phyloP scores from a whole-genome alignment of 2,797 vertebrate genomes.

The Sebastes jordani region DNA sequence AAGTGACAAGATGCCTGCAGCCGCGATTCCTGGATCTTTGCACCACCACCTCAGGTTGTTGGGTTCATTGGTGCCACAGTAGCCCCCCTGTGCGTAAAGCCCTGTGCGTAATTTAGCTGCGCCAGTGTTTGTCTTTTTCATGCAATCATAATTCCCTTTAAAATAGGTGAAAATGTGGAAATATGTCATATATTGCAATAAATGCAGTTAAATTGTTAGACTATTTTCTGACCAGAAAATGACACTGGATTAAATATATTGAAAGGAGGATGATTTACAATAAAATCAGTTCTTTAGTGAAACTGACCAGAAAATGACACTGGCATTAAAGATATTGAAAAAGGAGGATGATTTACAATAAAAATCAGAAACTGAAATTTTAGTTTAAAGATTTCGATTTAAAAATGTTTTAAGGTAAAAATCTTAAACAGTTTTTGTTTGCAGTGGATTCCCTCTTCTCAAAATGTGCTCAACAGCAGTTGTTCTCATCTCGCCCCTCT shows the following conservation, averaged over 20 bases:
- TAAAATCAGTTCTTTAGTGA: neutral
- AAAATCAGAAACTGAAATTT: neutral
- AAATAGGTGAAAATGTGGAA: neutral
- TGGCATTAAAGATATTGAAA: neutral
- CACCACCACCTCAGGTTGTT: conserved; percentile 40
- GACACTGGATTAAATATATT: neutral
- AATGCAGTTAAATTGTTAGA: neutral
- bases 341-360: neutral
- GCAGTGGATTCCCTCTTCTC: neutral
- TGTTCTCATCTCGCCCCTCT: conserved; percentile 58
- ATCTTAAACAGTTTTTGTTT: neutral
- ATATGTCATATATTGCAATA: neutral
- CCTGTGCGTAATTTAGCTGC: neutral
- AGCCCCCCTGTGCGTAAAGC: neutral
- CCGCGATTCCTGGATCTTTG: conserved; percentile 29
- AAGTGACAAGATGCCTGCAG: conserved; percentile 36
- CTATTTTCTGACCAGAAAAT: neutral
- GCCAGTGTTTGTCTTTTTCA: neutral
- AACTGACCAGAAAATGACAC: neutral
- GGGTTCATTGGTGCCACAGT: conserved; percentile 49
- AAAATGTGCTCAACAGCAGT: conserved; percentile 46
- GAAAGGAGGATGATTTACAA: neutral
- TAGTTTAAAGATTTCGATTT: neutral
- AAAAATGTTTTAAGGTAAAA: neutral
- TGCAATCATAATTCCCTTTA: neutral